A percentile compares a stretch with the other conserved stretches of the same genome.
phyloP scores from a whole-genome alignment of 2,113 vertebrate genomes.

The Nyctibius bracteatus region DNA sequence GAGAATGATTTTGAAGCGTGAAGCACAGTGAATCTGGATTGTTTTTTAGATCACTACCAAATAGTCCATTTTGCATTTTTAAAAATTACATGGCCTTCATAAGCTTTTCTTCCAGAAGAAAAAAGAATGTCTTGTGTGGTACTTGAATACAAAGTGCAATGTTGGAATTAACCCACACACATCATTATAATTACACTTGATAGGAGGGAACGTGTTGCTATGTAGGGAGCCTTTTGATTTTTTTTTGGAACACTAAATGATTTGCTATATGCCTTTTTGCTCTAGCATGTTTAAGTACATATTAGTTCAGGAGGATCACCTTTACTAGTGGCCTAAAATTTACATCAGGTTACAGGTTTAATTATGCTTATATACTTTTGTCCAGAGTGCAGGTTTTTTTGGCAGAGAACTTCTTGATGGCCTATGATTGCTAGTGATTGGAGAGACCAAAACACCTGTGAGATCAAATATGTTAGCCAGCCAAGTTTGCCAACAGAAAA shows the following conservation, averaged over 20 bases:
- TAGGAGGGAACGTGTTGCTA: neutral
- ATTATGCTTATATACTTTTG: neutral
- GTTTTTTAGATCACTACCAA: neutral
- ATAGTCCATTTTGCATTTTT: neutral
- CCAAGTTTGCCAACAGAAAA: neutral
- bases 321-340: neutral
- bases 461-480: neutral
- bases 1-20: neutral
- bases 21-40: neutral
- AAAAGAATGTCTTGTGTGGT: neutral
- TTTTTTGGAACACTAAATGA: neutral
- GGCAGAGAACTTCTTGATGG: neutral
- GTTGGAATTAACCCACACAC: neutral
- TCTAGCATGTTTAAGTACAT: neutral
- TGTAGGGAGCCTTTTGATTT: neutral
- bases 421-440: neutral
- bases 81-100: neutral
- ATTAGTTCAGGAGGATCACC: neutral
- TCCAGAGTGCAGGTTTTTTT: neutral
- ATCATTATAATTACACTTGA: neutral
- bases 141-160: neutral
- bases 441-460: neutral
- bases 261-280: neutral
- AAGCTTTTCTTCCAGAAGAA: neutral
- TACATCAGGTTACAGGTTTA: neutral